Percentiles rank a stretch among this genome's conserved stretches.
Evolutionary conservation across 2,797 vertebrate species (phyloP).

Genomic region (Urosaurus nigricauda): DNA sequence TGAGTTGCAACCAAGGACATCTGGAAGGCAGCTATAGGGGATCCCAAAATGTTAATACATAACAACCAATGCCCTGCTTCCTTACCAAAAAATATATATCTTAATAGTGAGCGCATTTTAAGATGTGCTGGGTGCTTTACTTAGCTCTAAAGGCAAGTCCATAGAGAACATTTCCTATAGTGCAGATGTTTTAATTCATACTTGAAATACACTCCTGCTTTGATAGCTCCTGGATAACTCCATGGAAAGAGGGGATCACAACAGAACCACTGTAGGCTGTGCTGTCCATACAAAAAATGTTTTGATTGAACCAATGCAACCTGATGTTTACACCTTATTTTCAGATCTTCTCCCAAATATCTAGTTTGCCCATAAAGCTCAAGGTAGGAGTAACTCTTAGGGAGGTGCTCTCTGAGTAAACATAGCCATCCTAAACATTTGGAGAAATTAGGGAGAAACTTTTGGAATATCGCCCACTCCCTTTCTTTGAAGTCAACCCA

Average conservation of each 20-base stretch:
- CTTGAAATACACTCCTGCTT: neutral
- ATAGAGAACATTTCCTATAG: no score
- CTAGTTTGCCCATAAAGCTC: neutral
- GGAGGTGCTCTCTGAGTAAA: neutral
- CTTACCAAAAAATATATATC: neutral
- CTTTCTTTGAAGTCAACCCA: neutral
- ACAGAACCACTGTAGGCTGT: neutral
- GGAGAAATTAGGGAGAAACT: neutral
- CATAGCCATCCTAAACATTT: neutral
- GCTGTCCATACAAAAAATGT: neutral
- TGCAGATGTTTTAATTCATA: no score
- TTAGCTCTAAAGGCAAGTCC: neutral
- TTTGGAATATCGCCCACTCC: neutral
- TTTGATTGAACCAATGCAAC: no score
- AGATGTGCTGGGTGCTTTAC: neutral
- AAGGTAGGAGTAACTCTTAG: neutral
- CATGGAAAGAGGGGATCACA: neutral
- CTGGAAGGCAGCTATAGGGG: no score
- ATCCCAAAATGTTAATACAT: no score
- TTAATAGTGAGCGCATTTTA: neutral
- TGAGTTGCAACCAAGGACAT: no score
- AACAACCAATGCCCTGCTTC: neutral
- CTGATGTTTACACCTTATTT: no score
- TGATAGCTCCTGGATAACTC: neutral
- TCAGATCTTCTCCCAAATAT: neutral